Conservation (phyloP, 1,140 invertebrate species). For the Aphis craccivora region DNA sequence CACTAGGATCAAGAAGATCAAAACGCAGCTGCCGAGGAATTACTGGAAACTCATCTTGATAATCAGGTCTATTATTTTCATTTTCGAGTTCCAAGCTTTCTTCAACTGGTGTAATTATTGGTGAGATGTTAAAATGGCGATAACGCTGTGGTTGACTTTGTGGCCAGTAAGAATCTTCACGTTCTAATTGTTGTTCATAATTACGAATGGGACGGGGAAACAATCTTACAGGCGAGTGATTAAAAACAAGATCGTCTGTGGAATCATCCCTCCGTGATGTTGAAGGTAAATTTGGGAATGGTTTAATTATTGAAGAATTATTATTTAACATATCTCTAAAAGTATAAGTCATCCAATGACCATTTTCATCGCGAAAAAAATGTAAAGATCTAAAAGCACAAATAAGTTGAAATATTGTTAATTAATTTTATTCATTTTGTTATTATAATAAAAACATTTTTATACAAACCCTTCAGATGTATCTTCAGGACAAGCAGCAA, state of each 20-base stretch:
- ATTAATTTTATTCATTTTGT: neutral
- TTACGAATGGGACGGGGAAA: conserved; percentile 31
- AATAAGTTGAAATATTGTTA: conserved; percentile 82
- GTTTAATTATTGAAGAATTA: conserved; percentile 35
- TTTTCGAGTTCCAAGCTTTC: conserved; percentile 21
- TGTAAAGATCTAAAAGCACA: conserved; percentile 83
- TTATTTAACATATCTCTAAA: conserved; percentile 73
- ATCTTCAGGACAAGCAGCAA: conserved; percentile 35
- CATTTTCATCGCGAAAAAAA: conserved; percentile 78
- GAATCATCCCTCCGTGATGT: conserved; percentile 42
- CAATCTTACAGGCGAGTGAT: conserved; percentile 53
- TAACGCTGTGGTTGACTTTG: conserved; percentile 42
- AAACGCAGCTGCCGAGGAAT: conserved; percentile 61
- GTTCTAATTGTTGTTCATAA: conserved; percentile 48
- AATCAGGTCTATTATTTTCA: conserved; percentile 44
- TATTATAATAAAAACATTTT: neutral
- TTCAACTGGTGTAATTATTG: conserved; percentile 50
- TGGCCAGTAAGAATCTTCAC: neutral
- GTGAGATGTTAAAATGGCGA: conserved; percentile 34
- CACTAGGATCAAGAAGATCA: conserved; percentile 61
- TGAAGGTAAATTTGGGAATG: neutral
- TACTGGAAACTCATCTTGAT: conserved; percentile 46
- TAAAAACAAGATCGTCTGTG: conserved; percentile 50
- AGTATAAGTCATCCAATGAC: conserved; percentile 81
- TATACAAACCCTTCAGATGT: conserved; percentile 28